Percentiles rank a stretch among this genome's conserved stretches.
phyloP scores from a whole-genome alignment of 2,888 invertebrate genomes.

The Creontiades dilutus region DNA sequence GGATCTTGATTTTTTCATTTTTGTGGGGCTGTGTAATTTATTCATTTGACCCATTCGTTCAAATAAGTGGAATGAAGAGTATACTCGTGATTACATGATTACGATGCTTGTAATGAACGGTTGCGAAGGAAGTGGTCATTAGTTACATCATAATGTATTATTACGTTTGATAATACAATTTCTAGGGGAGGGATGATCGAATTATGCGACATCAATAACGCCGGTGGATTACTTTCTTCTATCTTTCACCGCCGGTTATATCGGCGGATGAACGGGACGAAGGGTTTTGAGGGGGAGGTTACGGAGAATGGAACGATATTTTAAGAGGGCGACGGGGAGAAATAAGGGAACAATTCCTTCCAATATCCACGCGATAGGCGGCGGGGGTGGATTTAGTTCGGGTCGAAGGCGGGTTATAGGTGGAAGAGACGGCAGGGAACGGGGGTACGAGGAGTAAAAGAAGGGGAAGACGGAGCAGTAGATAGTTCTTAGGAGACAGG shows the following conservation, averaged over 20 bases:
- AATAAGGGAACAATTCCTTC: slow-evolving; percentile 31
- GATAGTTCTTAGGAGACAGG: slow-evolving; percentile 44
- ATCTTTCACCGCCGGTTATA: neutral
- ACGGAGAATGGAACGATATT: slow-evolving; percentile 17
- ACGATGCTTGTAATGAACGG: no score
- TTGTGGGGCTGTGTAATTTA: no score
- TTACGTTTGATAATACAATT: neutral
- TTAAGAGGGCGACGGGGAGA: slow-evolving; percentile 15
- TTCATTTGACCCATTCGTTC: no score
- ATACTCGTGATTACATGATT: no score
- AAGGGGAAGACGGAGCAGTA: neutral
- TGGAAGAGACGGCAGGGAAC: no score
- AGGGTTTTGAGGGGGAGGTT: neutral
- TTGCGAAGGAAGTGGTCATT: no score
- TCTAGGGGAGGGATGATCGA: neutral
- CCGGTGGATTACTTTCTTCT: slow-evolving; percentile 6
- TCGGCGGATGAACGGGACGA: neutral
- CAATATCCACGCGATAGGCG: slow-evolving; percentile 13
- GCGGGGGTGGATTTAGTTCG: slow-evolving; percentile 40
- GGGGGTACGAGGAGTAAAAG: neutral
- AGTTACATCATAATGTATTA: neutral
- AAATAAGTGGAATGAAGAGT: no score
- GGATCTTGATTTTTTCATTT: no score
- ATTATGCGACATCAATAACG: neutral
- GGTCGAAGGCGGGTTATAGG: neutral